Percentiles rank a stretch among this genome's conserved stretches.
phyloP scores from a whole-genome alignment of 1,140 invertebrate species.

The Hetaerina americana region DNA sequence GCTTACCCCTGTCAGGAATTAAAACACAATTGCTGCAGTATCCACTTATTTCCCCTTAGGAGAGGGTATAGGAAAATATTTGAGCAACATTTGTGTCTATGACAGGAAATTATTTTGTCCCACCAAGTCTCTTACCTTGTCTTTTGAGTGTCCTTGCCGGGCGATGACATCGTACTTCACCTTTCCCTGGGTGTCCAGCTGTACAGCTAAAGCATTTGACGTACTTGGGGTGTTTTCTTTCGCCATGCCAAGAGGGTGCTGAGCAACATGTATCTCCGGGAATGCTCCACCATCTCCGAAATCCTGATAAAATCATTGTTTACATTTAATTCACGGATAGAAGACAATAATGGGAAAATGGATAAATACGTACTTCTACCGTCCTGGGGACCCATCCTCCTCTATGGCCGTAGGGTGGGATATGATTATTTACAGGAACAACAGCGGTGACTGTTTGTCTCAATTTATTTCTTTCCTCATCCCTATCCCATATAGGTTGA shows the following conservation, averaged over 20 bases:
- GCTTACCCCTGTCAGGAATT: no score
- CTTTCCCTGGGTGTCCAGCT: slow-evolving; percentile 85
- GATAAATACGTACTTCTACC: slow-evolving; percentile 61
- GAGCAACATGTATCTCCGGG: slow-evolving; percentile 94
- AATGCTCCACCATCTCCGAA: slow-evolving; percentile 95
- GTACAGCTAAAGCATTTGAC: slow-evolving; percentile 85
- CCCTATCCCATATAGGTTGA: slow-evolving; percentile 73
- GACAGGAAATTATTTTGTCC: background rate
- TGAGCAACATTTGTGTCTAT: background rate
- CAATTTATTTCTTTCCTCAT: slow-evolving; percentile 61
- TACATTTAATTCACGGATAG: slow-evolving; percentile 2
- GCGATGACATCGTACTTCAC: slow-evolving; percentile 96
- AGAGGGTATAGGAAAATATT: no score
- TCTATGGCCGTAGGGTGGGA: slow-evolving; percentile 93
- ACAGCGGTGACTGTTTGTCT: slow-evolving; percentile 47
- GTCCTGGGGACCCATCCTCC: slow-evolving; percentile 87
- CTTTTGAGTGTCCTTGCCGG: slow-evolving; percentile 86
- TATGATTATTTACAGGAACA: slow-evolving; percentile 67
- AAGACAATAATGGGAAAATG: slow-evolving; percentile 7
- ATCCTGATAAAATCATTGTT: slow-evolving; percentile 35
- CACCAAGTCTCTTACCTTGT: slow-evolving; percentile 52
- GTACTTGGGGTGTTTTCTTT: slow-evolving; percentile 55
- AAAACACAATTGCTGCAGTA: no score
- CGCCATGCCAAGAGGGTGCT: slow-evolving; percentile 87
- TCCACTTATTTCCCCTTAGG: no score